These are phyloP conservation scores for Ianthella basta DNA, from an alignment of 37 sponge, comb jelly and placozoan genomes.

Conservation along the genomic window DNA sequence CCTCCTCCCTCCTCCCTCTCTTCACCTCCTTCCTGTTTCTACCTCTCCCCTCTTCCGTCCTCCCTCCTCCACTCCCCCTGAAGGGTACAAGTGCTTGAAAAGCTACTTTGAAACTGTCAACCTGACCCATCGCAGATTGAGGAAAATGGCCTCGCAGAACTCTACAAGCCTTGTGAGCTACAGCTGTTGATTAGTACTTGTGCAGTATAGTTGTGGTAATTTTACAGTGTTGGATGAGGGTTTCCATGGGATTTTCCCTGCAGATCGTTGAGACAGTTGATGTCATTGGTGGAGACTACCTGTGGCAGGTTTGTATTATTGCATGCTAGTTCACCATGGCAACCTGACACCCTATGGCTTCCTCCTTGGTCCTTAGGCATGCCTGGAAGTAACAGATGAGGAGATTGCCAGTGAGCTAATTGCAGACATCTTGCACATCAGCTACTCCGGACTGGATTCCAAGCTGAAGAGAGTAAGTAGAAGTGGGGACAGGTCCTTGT, in stretches of 20 bases:
- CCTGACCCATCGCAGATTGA: slow-evolving; percentile 57
- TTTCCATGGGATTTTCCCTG: background rate
- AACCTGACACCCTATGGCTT: no score
- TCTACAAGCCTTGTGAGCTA: background rate
- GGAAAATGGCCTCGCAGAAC: slow-evolving; percentile 38
- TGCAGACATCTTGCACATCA: slow-evolving; percentile 71
- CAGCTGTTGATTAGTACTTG: no score
- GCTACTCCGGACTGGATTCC: slow-evolving; percentile 60
- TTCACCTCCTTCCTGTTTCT: background rate
- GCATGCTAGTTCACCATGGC: background rate
- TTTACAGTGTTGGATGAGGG: no score
- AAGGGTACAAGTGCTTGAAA: slow-evolving; percentile 80
- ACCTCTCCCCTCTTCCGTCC: background rate
- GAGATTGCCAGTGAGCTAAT: slow-evolving; percentile 78
- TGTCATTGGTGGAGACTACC: slow-evolving; percentile 80
- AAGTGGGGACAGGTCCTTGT: background rate
- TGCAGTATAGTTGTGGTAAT: background rate
- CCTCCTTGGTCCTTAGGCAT: no score
- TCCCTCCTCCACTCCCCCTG: background rate
- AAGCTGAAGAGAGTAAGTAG: slow-evolving; percentile 74
- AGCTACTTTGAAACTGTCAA: slow-evolving; percentile 85
- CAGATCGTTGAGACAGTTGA: slow-evolving; percentile 80
- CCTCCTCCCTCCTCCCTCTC: background rate
- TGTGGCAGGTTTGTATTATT: slow-evolving; percentile 72
- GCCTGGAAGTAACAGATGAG: slow-evolving; percentile 69